Evolutionary conservation across 1,140 invertebrate genomes (phyloP).

Genomic region (Drosophila subpulchrella): DNA sequence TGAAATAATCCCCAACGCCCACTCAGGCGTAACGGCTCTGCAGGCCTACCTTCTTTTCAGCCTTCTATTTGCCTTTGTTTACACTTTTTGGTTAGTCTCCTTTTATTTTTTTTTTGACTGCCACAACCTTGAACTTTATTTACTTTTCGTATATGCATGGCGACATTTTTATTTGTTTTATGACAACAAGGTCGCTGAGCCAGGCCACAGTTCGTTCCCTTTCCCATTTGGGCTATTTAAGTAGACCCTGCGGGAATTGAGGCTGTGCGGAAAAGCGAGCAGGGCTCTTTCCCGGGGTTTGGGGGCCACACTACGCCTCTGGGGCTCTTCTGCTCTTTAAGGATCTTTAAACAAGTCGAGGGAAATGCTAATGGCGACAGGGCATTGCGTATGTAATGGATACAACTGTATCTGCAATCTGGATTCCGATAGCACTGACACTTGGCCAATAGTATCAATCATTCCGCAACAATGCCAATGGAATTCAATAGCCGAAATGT

Average conservation of each 20-base stretch:
- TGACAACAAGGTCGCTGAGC: conserved; percentile 59
- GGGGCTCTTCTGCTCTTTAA: conserved; percentile 27
- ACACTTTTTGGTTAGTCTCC: conserved; percentile 33
- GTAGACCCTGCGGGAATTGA: conserved; percentile 47
- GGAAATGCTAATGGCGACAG: conserved; percentile 23
- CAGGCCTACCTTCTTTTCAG: conserved; percentile 29
- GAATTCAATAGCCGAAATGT: conserved; percentile 37
- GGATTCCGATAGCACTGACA: conserved; percentile 3
- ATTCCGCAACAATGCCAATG: conserved; percentile 23
- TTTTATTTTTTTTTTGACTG: conserved; percentile 31
- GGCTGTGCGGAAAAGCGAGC: conserved; percentile 23
- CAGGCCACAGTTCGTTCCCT: conserved; percentile 12
- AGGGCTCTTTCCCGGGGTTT: too few relatives aligned
- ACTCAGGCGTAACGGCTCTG: conserved; percentile 43
- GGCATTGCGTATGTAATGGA: conserved; percentile 12
- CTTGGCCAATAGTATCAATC: conserved; percentile 34
- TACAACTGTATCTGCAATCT: conserved; percentile 20
- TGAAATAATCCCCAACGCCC: conserved; percentile 66
- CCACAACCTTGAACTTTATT: conserved; percentile 78
- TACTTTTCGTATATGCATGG: conserved; percentile 73
- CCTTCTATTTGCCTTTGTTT: conserved; percentile 60
- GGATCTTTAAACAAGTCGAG: conserved; percentile 36
- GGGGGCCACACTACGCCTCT: conserved; percentile 9
- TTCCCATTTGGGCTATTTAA: conserved; percentile 21
- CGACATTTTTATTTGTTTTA: conserved; percentile 81